These are phyloP conservation scores for Oscheius onirici DNA, from an alignment of 2,888 invertebrate genomes.

Conservation along the genomic window DNA sequence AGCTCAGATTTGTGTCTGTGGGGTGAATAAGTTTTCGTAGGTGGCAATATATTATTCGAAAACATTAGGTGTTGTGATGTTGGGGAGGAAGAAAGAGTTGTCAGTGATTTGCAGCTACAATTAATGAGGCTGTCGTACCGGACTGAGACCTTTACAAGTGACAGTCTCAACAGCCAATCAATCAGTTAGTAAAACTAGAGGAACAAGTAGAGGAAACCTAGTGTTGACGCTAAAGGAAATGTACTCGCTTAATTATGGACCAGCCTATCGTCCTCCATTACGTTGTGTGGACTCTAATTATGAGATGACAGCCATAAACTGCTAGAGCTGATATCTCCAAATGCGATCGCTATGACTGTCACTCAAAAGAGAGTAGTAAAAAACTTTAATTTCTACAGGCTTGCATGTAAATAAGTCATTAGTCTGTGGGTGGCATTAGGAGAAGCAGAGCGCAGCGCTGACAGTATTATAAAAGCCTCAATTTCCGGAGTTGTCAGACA, in stretches of 20 bases:
- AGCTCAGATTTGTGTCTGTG: too few relatives aligned
- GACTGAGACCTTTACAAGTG: too few relatives aligned
- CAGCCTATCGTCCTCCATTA: constrained; percentile 31
- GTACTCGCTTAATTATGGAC: constrained; percentile 27
- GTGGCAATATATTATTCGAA: too few relatives aligned
- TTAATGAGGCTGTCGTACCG: constrained; percentile 14
- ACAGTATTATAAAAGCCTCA: too few relatives aligned
- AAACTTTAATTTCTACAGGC: background rate
- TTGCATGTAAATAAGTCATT: too few relatives aligned
- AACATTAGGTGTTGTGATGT: too few relatives aligned
- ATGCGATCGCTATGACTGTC: background rate
- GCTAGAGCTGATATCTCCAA: constrained; percentile 9
- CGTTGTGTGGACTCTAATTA: constrained; percentile 25
- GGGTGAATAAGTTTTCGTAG: too few relatives aligned
- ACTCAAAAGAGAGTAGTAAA: background rate
- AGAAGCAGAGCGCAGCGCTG: too few relatives aligned
- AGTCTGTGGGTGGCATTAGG: too few relatives aligned
- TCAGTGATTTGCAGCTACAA: constrained; percentile 29
- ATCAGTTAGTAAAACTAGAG: background rate
- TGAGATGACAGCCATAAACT: constrained; percentile 32
- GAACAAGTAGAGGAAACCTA: background rate
- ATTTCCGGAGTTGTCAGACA: too few relatives aligned
- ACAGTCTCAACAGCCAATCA: too few relatives aligned
- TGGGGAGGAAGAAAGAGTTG: constrained; percentile 11
- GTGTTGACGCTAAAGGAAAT: constrained; percentile 7